Conservation (phyloP, 2,797 vertebrate genomes). For the Babyrousa celebensis region DNA sequence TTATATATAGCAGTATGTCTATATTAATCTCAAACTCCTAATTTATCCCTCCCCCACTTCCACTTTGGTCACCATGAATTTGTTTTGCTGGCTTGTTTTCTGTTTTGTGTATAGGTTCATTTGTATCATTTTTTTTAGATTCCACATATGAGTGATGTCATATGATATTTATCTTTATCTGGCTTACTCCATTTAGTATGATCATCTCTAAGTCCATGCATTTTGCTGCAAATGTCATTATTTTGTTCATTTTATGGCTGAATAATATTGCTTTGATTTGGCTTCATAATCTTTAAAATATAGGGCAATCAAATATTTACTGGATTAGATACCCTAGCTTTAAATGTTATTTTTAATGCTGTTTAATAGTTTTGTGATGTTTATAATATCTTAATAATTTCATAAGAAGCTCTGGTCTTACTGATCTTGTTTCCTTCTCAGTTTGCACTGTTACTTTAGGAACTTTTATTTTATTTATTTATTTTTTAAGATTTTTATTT, state of each 20-base stretch:
- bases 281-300: background rate
- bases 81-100: background rate
- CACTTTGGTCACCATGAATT: background rate
- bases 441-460: background rate
- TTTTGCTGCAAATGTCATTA: background rate
- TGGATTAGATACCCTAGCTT: background rate
- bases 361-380: background rate
- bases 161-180: background rate
- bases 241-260: background rate
- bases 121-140: no score
- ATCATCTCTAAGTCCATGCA: background rate
- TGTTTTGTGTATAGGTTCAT: no score
- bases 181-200: background rate
- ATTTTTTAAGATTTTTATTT: background rate
- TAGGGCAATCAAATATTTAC: background rate
- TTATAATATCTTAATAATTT: constrained; percentile 29
- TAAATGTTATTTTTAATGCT: background rate
- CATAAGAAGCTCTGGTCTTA: background rate
- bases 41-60: background rate
- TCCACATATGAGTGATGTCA: accelerated
- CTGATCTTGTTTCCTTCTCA: background rate
- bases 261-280: background rate
- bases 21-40: background rate
- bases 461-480: background rate
- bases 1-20: background rate